Evolutionary conservation across 1,140 invertebrate species (phyloP), one percentile per base, ranked within the genome.

Genomic region (Doryteuthis pealeii): DNA sequence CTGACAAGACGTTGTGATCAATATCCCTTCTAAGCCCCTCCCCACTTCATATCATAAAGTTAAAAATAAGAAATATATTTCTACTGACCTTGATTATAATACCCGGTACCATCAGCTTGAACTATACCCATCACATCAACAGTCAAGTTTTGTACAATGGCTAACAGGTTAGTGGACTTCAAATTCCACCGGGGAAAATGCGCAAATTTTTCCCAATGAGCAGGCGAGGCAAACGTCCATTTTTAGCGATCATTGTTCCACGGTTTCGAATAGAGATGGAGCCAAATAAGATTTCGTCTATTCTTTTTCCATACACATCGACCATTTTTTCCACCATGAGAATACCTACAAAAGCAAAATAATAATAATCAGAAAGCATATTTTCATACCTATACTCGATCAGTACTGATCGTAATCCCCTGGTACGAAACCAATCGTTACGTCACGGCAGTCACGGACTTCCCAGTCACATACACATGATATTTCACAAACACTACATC

Each of bases 221-320:
- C 45, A 73, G 73, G 15, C 80, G 80, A 26, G 74, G 67, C 15
- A 72, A 62, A 22, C 74, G 33, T 12, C 74, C 79, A 76, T 83
- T 84, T 73, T 83, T 68, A 74, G 79, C 79, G 5, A 75, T 74
- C 73, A 84, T 73, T 10, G 75, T 77, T 10, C 83, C 83, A 35
- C 78, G 74, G 75, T 84, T 84, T n/a, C 83, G 74, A 32, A 84
- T 81, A 72, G 77, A 77, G 40, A 84, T 81, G 30, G 80, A 73
- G 22, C 70, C 72, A 71, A 84, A 84, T 28, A 62, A 40, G 33
- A 84, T 77, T 22, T 74, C 74, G 76, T 83, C 79, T 28, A 81
- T 77, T 58, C 78, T 71, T 15, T 76, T 72, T n/a, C 79, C 78
- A 33, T 74, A 45, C 10, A 82, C 72, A 65, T 84, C 79, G 65